Percentiles rank a stretch among this genome's conserved stretches.
phyloP scores from a whole-genome alignment of 2,797 vertebrate species.

The Sylvilagus floridanus region DNA sequence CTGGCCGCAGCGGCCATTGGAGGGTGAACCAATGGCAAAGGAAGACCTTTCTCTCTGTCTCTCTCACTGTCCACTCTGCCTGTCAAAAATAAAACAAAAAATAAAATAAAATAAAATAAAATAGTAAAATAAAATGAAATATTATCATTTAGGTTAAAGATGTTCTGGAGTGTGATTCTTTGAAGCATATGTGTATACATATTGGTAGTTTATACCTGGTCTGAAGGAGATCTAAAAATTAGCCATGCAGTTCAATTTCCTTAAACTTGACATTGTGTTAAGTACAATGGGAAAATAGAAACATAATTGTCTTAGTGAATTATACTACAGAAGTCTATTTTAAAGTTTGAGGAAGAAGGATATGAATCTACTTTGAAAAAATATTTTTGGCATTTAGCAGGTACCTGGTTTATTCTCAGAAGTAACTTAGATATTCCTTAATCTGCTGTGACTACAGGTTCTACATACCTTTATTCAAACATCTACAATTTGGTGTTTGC shows the following conservation, averaged over 20 bases:
- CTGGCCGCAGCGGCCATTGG: no score
- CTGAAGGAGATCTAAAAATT: not conserved
- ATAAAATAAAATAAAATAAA: no score
- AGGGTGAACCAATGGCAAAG: no score
- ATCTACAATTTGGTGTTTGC: not conserved
- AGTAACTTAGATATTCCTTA: not conserved
- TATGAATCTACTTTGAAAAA: constrained; percentile 19
- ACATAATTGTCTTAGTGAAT: constrained; percentile 32
- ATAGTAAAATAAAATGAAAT: no score
- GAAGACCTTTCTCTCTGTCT: no score
- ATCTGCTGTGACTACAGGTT: not conserved
- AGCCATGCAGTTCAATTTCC: constrained; percentile 24
- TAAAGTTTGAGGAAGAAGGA: constrained; percentile 21
- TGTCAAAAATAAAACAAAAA: no score
- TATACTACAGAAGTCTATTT: not conserved
- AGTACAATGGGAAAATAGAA: constrained; percentile 60
- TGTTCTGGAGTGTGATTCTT: constrained; percentile 2
- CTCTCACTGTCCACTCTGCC: no score
- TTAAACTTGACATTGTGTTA: constrained; percentile 61
- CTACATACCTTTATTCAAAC: not conserved
- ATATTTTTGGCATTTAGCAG: not conserved
- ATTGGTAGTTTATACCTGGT: not conserved
- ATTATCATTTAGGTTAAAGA: constrained; percentile 16
- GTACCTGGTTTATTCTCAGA: not conserved
- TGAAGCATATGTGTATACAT: not conserved